Percentiles rank a stretch among this genome's conserved stretches.
Evolutionary conservation across 2,888 invertebrate species (phyloP).

Genomic region (Rhagophthalmus giganteus): DNA sequence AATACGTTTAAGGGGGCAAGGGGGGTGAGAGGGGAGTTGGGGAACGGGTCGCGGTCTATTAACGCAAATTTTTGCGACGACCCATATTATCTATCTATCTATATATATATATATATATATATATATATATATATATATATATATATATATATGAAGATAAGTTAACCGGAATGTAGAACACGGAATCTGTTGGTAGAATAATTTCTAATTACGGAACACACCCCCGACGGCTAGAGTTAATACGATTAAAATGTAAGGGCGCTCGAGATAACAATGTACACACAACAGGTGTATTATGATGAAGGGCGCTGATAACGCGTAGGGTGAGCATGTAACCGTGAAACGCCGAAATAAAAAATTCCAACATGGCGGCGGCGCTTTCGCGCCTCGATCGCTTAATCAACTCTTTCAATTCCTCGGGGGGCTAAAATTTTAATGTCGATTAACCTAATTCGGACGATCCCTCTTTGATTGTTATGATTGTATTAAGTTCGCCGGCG

Average conservation of each 20-base stretch:
- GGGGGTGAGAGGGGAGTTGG: neutral
- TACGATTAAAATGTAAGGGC: conserved; percentile 29
- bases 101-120: too few relatives aligned
- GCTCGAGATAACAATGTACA: conserved; percentile 27
- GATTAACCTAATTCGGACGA: neutral
- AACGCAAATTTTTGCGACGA: neutral
- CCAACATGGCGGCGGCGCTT: neutral
- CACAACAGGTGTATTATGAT: conserved; percentile 31
- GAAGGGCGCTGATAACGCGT: conserved; percentile 13
- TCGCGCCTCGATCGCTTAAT: neutral
- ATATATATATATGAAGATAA: neutral
- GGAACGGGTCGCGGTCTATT: neutral
- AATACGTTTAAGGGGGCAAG: conserved; percentile 2
- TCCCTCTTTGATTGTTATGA: neutral
- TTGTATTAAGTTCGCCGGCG: too few relatives aligned
- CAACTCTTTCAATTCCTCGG: neutral
- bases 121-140: too few relatives aligned
- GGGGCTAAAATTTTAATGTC: neutral
- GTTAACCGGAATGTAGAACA: neutral
- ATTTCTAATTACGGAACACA: conserved; percentile 23
- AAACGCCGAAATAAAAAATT: conserved; percentile 3
- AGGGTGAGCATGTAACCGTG: conserved; percentile 25
- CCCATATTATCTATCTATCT: too few relatives aligned
- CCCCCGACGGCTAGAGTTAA: conserved; percentile 21
- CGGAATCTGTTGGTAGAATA: conserved; percentile 9